Evolutionary conservation across 2,888 invertebrate genomes (phyloP).

Genomic region (Stramonita haemastoma): DNA sequence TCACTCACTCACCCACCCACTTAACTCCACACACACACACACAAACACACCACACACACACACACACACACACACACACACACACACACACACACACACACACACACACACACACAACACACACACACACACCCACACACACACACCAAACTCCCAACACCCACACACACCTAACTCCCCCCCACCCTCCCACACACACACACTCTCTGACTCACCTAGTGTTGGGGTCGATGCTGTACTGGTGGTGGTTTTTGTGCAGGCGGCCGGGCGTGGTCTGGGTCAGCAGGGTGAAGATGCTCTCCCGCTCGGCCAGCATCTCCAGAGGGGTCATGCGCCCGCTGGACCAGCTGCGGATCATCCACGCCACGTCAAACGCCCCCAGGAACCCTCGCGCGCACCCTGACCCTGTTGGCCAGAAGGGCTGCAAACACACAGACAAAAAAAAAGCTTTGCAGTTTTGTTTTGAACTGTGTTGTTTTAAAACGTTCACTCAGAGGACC

Average conservation of each 20-base stretch:
- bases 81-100: not conserved
- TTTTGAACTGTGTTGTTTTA: constrained; percentile 4
- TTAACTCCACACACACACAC: not conserved
- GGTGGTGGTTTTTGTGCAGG: constrained; percentile 87
- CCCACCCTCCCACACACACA: no score
- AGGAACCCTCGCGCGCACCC: constrained; percentile 98
- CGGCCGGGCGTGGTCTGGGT: constrained; percentile 98
- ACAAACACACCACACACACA: not conserved
- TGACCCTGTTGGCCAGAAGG: constrained; percentile 99
- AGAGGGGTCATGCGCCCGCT: constrained; percentile 85
- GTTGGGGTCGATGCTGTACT: constrained; percentile 80
- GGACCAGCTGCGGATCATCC: constrained; percentile 93
- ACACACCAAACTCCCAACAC: not conserved
- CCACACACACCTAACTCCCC: no score
- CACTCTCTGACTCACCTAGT: constrained; percentile 81
- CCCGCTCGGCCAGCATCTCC: constrained; percentile 92
- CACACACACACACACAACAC: not conserved
- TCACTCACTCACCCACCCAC: no score
- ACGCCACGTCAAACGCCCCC: constrained; percentile 96
- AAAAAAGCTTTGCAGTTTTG: not conserved
- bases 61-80: not conserved
- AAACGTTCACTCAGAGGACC: no score
- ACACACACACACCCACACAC: not conserved
- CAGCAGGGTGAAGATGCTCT: constrained; percentile 91
- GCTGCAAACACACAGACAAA: constrained; percentile 68